These are phyloP conservation scores for Piezodorus guildinii DNA, from an alignment of 1,140 invertebrate species.

Conservation along the genomic window DNA sequence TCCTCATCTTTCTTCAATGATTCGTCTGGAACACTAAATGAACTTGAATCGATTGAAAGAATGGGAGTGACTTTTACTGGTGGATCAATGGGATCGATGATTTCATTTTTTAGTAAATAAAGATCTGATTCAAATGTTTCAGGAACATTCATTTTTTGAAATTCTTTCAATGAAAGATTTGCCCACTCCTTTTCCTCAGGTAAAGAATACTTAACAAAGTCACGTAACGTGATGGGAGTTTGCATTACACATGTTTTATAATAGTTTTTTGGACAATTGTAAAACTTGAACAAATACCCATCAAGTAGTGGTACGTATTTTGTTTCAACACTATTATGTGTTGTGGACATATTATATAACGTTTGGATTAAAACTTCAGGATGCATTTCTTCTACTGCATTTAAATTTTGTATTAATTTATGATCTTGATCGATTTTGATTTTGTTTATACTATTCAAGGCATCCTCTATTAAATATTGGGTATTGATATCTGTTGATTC, in stretches of 20 bases:
- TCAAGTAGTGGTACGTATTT: neutral
- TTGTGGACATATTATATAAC: neutral
- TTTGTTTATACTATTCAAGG: neutral
- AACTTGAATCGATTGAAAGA: neutral
- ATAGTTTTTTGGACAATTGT: neutral
- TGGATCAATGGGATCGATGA: neutral
- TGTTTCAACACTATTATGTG: neutral
- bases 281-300: neutral
- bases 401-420: neutral
- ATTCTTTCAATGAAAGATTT: neutral
- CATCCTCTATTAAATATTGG: neutral
- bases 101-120: neutral
- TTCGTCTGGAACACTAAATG: neutral
- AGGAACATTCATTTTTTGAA: neutral
- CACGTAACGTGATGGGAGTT: neutral
- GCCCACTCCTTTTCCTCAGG: neutral
- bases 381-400: neutral
- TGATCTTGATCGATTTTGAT: neutral
- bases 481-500: neutral
- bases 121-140: neutral
- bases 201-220: slow-evolving; percentile 2
- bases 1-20: too few relatives aligned
- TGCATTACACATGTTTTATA: neutral
- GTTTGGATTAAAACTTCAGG: neutral
- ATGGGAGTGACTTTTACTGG: neutral